Evolutionary conservation across 92 coral and sea anemone genomes (phyloP), one percentile per base, ranked within the genome.

Genomic region (Blastomussa wellsi): DNA sequence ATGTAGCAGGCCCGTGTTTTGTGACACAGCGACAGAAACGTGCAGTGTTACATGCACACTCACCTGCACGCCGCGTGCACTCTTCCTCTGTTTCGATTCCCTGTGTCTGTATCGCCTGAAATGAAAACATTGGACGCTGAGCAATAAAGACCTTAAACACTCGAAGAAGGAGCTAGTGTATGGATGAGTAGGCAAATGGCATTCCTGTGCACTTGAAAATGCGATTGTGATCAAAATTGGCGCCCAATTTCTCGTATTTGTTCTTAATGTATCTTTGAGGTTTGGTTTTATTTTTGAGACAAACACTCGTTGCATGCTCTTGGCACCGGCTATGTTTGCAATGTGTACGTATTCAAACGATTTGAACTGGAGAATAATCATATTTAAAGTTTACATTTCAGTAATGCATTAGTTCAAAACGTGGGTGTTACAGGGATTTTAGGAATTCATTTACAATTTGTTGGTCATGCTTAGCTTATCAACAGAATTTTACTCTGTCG

Each of bases 51-150:
- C 31, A 37, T 12, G 36, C 26, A 2, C 20, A 29, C 86, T 89
- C 71, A 90, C 92, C 92, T 72, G 82, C 74, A 8, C 88, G 92
- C 26, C 90, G 87, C 12, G 71, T 36, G 3, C 90, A 65, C 12
- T 86, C 88, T 59, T 90, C 90, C 59, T 76, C 82, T 17, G 84
- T 66, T 76, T 90, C 92, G 29, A 82, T 74, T 47, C 26, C 86
- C 42, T 37, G 86, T 20, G 57, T 15, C 53, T 48, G 73, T 53
- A 47, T 37, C 6, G 87, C 59, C 80, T 83, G 87, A 42, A 73
- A 83, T 28, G 72, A 62, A 74, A 74, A 36, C 52, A 72, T 80
- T 24, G 10, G 38, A 38, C 78, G 86, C 33, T 71, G 22, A 70
- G 42, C 20, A 38, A 68, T 64, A 32, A 64, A 75, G 78, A 62